These are phyloP conservation scores for Cephalopachus bancanus DNA, from an alignment of 2,797 vertebrate genomes.

Conservation along the genomic window DNA sequence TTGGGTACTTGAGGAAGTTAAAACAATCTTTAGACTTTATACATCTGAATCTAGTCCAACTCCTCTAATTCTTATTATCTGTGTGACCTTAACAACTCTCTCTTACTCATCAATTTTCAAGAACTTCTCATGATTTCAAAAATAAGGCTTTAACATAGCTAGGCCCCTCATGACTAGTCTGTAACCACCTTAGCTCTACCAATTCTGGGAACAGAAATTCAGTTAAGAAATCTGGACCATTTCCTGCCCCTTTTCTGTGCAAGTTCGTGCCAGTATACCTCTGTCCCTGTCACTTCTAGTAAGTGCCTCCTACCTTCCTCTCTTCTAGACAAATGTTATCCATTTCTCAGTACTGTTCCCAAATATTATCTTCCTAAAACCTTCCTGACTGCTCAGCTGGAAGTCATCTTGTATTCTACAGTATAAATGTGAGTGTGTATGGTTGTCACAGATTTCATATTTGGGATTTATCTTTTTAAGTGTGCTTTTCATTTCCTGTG, in stretches of 20 bases:
- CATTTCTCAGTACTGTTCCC: not conserved
- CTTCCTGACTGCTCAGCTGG: not conserved
- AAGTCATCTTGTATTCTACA: not conserved
- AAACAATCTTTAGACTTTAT: not conserved
- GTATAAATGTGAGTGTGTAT: not conserved
- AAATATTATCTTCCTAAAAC: not conserved
- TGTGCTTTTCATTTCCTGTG: not conserved
- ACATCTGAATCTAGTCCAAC: not conserved
- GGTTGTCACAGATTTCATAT: not conserved
- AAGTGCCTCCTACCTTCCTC: not conserved
- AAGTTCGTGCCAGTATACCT: not conserved
- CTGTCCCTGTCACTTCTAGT: not conserved
- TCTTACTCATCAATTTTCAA: not conserved
- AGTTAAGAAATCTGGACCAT: not conserved
- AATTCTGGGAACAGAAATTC: not conserved
- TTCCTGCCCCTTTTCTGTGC: not conserved
- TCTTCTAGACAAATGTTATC: not conserved
- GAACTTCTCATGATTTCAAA: not conserved
- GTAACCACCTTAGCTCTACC: not conserved
- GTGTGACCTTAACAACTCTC: not conserved
- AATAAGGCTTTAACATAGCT: not conserved
- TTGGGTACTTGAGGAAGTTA: not conserved
- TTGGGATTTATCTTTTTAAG: constrained; percentile 4
- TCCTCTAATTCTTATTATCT: not conserved
- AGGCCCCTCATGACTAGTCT: not conserved